A percentile compares a stretch with the other conserved stretches of the same genome.
Evolutionary conservation across 1,140 invertebrate species (phyloP).

Genomic region (Hylaeus anthracinus): DNA sequence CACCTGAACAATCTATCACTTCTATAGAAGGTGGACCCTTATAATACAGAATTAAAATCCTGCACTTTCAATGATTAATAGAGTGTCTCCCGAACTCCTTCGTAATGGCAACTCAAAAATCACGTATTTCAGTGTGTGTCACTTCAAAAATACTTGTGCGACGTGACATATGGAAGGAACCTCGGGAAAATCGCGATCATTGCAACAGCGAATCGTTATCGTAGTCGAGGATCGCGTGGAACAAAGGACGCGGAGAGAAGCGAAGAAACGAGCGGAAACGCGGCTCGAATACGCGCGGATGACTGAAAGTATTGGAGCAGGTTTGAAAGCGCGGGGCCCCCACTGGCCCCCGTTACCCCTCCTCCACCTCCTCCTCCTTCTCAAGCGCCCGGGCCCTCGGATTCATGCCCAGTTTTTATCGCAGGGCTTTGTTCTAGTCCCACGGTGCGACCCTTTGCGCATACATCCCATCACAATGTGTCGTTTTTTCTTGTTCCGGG

Average conservation of each 20-base stretch:
- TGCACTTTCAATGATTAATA: no score
- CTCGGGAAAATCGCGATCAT: background rate
- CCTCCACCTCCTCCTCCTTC: slow-evolving; percentile 58
- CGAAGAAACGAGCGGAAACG: slow-evolving; percentile 53
- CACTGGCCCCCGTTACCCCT: slow-evolving; percentile 48
- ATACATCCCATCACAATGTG: slow-evolving; percentile 76
- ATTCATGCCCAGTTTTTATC: slow-evolving; percentile 78
- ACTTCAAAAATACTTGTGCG: no score
- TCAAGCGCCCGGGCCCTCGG: slow-evolving; percentile 55
- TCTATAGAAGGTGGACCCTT: no score
- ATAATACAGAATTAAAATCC: no score
- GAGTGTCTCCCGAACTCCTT: no score
- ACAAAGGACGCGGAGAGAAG: slow-evolving; percentile 26
- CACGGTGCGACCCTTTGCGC: slow-evolving; percentile 67
- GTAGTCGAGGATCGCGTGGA: background rate
- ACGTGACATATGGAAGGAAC: background rate
- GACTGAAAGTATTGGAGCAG: slow-evolving; percentile 60
- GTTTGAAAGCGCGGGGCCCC: slow-evolving; percentile 58
- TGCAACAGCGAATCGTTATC: background rate
- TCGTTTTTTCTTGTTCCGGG: slow-evolving; percentile 77
- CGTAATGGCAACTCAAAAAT: no score
- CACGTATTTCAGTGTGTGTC: no score
- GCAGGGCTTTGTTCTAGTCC: slow-evolving; percentile 77
- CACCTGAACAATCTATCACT: no score
- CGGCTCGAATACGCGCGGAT: slow-evolving; percentile 55